Conservation (phyloP, 1,140 invertebrate genomes). For the Myzus persicae region DNA sequence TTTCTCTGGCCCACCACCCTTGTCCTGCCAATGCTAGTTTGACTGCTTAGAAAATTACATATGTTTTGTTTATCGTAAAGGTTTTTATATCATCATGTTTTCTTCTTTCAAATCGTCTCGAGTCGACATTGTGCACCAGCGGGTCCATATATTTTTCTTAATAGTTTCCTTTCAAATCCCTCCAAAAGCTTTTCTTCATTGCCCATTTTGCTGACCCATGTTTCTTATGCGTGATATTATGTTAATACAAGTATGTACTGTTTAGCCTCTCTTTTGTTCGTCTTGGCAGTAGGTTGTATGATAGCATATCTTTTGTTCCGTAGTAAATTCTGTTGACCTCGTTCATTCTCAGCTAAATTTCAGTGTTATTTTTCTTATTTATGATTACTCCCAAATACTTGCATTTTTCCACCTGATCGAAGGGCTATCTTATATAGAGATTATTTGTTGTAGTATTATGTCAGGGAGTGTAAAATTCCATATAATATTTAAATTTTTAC, state of each 20-base stretch:
- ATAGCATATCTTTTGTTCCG: neutral
- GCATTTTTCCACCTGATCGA: neutral
- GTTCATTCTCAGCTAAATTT: neutral
- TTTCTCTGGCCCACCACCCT: neutral
- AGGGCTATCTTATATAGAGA: neutral
- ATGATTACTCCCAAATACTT: neutral
- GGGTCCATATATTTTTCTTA: slow-evolving; percentile 1
- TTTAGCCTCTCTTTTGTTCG: slow-evolving; percentile 4
- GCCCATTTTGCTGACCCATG: neutral
- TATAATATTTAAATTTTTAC: neutral
- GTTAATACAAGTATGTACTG: neutral
- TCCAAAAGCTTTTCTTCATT: neutral
- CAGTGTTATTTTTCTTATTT: neutral
- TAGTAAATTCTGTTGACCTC: neutral
- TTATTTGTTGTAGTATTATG: neutral
- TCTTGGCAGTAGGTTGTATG: neutral
- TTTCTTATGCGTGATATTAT: neutral
- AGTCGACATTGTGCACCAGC: neutral
- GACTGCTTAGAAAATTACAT: neutral
- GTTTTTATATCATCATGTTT: neutral
- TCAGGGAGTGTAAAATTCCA: neutral
- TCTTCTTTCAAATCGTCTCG: neutral
- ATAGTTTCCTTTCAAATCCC: neutral
- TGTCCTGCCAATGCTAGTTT: neutral
- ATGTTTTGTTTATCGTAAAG: neutral